Percentiles rank a stretch among this genome's conserved stretches.
phyloP scores from a whole-genome alignment of 2,888 invertebrate genomes.

The Aspidapion aeneum region DNA sequence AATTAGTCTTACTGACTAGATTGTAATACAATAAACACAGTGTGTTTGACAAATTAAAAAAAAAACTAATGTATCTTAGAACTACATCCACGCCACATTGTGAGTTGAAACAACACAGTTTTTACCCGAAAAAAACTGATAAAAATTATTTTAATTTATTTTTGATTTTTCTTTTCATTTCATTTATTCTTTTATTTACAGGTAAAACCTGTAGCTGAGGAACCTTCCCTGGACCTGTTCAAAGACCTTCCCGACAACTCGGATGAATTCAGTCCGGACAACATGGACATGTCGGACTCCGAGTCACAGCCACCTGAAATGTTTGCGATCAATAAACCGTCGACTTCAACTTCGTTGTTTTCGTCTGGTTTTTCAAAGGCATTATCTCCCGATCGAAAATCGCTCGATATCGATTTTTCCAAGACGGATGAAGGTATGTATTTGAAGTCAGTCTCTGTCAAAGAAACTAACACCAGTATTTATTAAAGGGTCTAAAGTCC shows the following conservation, averaged over 20 bases:
- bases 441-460: slow-evolving; percentile 18
- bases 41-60: no score
- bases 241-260: slow-evolving; percentile 42
- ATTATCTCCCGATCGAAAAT: slow-evolving; percentile 54
- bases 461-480: no score
- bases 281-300: slow-evolving; percentile 58
- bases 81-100: no score
- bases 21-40: no score
- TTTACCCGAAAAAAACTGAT: no score
- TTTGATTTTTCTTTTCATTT: no score
- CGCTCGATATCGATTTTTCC: slow-evolving; percentile 41
- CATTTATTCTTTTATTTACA: not conserved
- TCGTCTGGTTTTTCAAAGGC: slow-evolving; percentile 50
- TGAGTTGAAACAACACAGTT: no score
- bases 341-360: no score
- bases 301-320: slow-evolving; percentile 50
- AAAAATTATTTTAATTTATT: no score
- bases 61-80: no score
- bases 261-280: slow-evolving; percentile 57
- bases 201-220: slow-evolving; percentile 24
- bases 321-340: slow-evolving; percentile 21
- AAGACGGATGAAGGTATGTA: slow-evolving; percentile 37
- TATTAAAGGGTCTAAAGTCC: no score
- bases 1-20: no score
- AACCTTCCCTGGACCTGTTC: slow-evolving; percentile 45